phyloP scores from a whole-genome alignment of 2,888 invertebrate genomes.

The Zele albiditarsus region DNA sequence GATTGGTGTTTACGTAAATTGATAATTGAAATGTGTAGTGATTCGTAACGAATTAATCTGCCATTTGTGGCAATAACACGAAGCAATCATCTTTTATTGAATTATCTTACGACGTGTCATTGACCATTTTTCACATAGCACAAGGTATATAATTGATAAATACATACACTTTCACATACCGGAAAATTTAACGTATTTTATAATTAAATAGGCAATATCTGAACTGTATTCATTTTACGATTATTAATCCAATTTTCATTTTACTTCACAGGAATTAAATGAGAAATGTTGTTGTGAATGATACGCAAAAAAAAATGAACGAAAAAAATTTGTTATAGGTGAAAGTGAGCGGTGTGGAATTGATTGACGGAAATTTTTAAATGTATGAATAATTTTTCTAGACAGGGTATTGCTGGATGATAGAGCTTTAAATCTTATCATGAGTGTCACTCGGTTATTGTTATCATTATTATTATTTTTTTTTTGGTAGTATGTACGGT shows the following conservation, averaged over 20 bases:
- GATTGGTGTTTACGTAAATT: not conserved
- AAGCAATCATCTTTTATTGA: slow-evolving; percentile 50
- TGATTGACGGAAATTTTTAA: not conserved
- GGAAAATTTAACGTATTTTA: too few species aligned
- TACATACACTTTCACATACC: not conserved
- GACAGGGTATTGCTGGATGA: not conserved
- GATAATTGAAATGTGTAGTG: slow-evolving; percentile 57
- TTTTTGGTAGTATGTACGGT: not conserved
- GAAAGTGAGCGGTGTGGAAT: not conserved
- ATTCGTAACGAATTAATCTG: slow-evolving; percentile 63
- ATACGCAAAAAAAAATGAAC: not conserved
- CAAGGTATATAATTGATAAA: slow-evolving; percentile 54
- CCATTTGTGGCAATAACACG: slow-evolving; percentile 54
- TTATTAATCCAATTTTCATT: not conserved
- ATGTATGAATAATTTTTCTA: not conserved
- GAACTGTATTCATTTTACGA: not conserved
- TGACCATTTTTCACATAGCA: slow-evolving; percentile 51
- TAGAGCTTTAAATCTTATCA: not conserved
- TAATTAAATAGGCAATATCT: not conserved
- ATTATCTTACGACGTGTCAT: slow-evolving; percentile 54
- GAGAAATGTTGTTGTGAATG: too few species aligned
- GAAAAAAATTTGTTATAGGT: not conserved
- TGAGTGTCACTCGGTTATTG: not conserved
- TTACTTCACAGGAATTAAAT: not conserved
- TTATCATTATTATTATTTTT: not conserved